Evolutionary conservation across 2,113 vertebrate species (phyloP).

Genomic region (Anhinga rufa): DNA sequence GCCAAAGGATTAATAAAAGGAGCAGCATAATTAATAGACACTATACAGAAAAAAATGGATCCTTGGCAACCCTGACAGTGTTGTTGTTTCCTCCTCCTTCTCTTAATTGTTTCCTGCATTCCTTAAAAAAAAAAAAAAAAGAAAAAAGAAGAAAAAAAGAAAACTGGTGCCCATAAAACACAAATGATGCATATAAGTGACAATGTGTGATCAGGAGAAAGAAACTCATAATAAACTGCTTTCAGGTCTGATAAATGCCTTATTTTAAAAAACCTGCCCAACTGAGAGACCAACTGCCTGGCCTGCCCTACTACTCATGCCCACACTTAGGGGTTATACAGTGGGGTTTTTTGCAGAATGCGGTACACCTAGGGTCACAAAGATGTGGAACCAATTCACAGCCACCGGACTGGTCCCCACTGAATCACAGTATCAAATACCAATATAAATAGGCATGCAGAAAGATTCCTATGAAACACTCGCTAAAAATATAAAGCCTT

Average conservation of each 20-base stretch:
- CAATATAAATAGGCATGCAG: not conserved
- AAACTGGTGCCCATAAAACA: slow-evolving; percentile 17
- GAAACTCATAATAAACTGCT: not conserved
- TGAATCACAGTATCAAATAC: not conserved
- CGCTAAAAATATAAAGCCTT: not conserved
- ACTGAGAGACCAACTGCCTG: not conserved
- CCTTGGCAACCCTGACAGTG: slow-evolving; percentile 19
- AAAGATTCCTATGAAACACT: not conserved
- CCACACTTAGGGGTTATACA: not conserved
- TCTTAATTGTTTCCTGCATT: slow-evolving; percentile 43
- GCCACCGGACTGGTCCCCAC: not conserved
- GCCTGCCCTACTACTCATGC: not conserved
- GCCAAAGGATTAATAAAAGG: slow-evolving; percentile 56
- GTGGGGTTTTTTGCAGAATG: not conserved
- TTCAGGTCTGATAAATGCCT: not conserved
- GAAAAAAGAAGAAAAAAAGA: not conserved
- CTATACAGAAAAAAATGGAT: slow-evolving; percentile 26
- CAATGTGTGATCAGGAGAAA: not conserved
- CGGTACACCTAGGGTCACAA: not conserved
- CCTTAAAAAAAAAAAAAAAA: not conserved
- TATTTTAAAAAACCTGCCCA: not conserved
- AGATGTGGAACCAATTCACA: not conserved
- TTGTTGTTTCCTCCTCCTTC: slow-evolving; percentile 8
- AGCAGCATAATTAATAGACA: slow-evolving; percentile 57
- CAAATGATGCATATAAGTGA: not conserved